Evolutionary conservation across 2,888 invertebrate genomes (phyloP).

Genomic region (Stratiomys singularior): DNA sequence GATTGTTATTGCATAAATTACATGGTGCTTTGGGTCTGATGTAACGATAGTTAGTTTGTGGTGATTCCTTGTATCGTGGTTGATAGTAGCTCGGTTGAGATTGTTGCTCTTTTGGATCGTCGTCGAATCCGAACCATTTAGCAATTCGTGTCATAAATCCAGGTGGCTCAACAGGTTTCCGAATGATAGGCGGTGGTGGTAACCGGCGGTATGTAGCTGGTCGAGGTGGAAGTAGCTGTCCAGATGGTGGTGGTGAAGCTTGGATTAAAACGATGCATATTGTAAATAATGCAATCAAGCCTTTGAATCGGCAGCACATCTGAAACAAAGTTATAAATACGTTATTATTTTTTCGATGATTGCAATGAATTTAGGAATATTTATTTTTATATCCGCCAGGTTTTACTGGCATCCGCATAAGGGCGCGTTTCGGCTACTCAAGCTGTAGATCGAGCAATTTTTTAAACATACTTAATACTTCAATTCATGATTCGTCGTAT

Average conservation of each 20-base stretch:
- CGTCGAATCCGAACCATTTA: constrained; percentile 63
- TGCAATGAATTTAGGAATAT: too few species aligned
- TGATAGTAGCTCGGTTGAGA: constrained; percentile 52
- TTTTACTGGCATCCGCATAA: too few species aligned
- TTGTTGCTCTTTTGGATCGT: constrained; percentile 57
- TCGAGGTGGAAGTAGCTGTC: constrained; percentile 62
- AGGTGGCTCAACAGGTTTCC: constrained; percentile 53
- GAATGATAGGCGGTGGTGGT: constrained; percentile 48
- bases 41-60: constrained; percentile 51
- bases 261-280: background rate
- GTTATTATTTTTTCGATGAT: too few species aligned
- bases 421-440: too few species aligned
- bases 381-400: too few species aligned
- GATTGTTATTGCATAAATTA: constrained; percentile 81
- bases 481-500: too few species aligned
- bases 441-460: too few species aligned
- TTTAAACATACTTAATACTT: too few species aligned
- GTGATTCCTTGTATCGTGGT: constrained; percentile 51
- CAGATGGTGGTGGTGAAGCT: constrained; percentile 56
- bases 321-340: constrained; percentile 29
- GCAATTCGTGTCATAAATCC: constrained; percentile 64
- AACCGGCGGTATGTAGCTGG: constrained; percentile 12
- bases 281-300: background rate
- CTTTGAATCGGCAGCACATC: constrained; percentile 26
- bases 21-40: constrained; percentile 70